Conservation (phyloP, 2,888 invertebrate species). For the Andrena haemorrhoa region DNA sequence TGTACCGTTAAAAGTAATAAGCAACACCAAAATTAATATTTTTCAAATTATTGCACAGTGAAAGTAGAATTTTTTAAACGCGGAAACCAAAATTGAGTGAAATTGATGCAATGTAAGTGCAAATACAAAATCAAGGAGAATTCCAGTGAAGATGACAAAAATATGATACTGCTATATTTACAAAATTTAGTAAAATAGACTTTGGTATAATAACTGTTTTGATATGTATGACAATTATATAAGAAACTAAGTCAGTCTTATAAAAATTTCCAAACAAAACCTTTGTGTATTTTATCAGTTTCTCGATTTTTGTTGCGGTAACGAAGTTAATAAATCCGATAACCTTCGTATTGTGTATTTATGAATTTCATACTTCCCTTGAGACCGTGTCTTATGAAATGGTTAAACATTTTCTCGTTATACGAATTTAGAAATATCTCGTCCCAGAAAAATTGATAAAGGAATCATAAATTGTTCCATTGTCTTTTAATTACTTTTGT, state of each 20-base stretch:
- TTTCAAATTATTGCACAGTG: background rate
- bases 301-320: too few species aligned
- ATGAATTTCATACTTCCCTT: too few species aligned
- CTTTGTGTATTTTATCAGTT: background rate
- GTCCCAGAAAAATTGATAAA: background rate
- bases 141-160: background rate
- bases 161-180: background rate
- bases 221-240: background rate
- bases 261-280: background rate
- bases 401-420: background rate
- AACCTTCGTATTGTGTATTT: too few species aligned
- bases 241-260: background rate
- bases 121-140: background rate
- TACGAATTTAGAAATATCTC: background rate
- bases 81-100: background rate
- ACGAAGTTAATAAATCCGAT: too few species aligned
- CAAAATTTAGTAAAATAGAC: background rate
- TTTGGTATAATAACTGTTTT: background rate
- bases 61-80: conserved; percentile 1
- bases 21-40: background rate
- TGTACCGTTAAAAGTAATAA: too few species aligned
- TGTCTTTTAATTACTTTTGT: background rate
- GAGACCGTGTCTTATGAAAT: too few species aligned
- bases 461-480: background rate
- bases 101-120: background rate